Conservation (phyloP, 2,797 vertebrate species). For the Scomberomorus guttatus region DNA sequence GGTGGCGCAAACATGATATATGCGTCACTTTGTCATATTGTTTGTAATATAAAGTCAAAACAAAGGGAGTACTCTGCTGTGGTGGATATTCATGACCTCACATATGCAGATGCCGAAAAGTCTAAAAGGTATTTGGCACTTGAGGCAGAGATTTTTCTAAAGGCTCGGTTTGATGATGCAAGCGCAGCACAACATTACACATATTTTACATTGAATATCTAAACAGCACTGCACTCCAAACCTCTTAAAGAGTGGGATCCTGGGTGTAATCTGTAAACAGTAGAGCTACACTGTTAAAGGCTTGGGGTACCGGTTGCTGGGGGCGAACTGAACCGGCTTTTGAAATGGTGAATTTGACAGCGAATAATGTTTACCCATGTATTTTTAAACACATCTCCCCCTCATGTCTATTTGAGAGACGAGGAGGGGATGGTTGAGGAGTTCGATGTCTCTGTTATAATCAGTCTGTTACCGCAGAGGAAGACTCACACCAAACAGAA, state of each 20-base stretch:
- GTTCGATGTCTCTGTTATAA: constrained; percentile 46
- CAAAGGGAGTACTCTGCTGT: background rate
- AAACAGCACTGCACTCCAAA: constrained; percentile 23
- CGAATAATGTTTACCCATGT: constrained; percentile 61
- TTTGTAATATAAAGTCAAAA: background rate
- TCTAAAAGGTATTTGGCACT: constrained; percentile 11
- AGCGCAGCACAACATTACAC: constrained; percentile 6
- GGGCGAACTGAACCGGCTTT: constrained; percentile 36
- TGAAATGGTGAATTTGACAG: constrained; percentile 47
- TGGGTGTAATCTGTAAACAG: constrained; percentile 32
- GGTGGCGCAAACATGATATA: background rate
- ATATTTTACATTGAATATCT: constrained; percentile 16
- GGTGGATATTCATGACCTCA: background rate
- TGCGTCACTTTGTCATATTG: background rate
- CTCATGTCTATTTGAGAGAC: constrained; percentile 27
- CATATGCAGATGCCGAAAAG: background rate
- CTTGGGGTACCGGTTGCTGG: constrained; percentile 12
- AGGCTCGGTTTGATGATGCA: constrained; percentile 15
- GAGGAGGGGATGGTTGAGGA: constrained; percentile 8
- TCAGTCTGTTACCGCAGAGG: constrained; percentile 39
- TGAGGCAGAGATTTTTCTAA: constrained; percentile 18
- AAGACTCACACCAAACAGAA: constrained; percentile 58
- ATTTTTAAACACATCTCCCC: constrained; percentile 54
- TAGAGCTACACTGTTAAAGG: constrained; percentile 15
- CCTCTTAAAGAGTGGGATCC: background rate